A percentile compares a stretch with the other conserved stretches of the same genome.
Evolutionary conservation across 2,888 invertebrate species (phyloP).

Genomic region (Drosophila histrio): DNA sequence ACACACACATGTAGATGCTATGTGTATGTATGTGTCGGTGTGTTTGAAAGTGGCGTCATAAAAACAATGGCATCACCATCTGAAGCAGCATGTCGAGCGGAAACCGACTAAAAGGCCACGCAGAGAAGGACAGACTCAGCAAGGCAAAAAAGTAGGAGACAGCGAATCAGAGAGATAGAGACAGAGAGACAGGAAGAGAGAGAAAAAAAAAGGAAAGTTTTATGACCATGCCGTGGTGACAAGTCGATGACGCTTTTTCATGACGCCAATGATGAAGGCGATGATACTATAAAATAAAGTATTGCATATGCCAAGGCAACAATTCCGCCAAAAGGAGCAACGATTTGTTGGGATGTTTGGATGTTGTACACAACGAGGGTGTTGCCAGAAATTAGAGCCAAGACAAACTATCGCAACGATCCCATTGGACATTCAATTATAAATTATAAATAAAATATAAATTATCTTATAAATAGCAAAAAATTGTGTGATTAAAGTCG

Average conservation of each 20-base stretch:
- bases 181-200: not conserved
- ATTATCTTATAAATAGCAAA: too few relatives aligned
- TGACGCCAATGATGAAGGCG: slow-evolving; percentile 47
- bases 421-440: not conserved
- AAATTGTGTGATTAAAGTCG: too few relatives aligned
- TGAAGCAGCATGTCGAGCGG: slow-evolving; percentile 56
- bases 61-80: slow-evolving; percentile 59
- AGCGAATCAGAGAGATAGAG: not conserved
- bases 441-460: too few relatives aligned
- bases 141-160: not conserved
- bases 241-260: slow-evolving; percentile 44
- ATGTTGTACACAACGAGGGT: not conserved
- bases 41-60: slow-evolving; percentile 60
- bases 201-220: slow-evolving; percentile 45
- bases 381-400: not conserved
- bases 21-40: not conserved
- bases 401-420: not conserved
- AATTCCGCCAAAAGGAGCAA: not conserved
- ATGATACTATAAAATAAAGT: slow-evolving; percentile 43
- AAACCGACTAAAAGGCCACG: slow-evolving; percentile 74
- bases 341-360: too few relatives aligned
- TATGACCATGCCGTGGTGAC: slow-evolving; percentile 56
- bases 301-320: slow-evolving; percentile 57
- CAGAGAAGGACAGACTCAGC: slow-evolving; percentile 25
- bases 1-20: not conserved